These are phyloP conservation scores for Hylaeus volcanicus DNA, from an alignment of 1,140 invertebrate genomes.

Conservation along the genomic window DNA sequence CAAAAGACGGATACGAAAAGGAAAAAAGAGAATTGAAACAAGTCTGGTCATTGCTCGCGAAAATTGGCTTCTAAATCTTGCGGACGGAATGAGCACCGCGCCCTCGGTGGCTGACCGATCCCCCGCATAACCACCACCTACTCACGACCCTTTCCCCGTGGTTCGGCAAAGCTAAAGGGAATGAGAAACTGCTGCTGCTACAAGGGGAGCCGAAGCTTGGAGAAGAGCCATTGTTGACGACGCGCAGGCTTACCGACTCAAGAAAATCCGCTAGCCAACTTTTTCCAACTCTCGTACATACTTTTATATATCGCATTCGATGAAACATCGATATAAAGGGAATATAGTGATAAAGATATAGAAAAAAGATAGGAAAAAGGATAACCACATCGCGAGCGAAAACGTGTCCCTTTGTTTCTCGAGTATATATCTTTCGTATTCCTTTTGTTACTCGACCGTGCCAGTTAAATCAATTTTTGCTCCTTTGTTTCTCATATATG, in stretches of 20 bases:
- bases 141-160: conserved; percentile 44
- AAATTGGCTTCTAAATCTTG: conserved; percentile 79
- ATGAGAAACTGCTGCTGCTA: conserved; percentile 72
- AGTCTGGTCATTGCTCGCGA: conserved; percentile 73
- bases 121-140: conserved; percentile 20
- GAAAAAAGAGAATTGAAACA: conserved; percentile 38
- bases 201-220: conserved; percentile 7
- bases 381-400: no score
- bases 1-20: conserved; percentile 17
- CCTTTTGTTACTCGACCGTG: no score
- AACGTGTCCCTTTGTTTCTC: no score
- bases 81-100: conserved; percentile 71
- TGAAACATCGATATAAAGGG: conserved; percentile 75
- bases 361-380: no score
- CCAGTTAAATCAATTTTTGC: no score
- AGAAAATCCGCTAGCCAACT: conserved; percentile 74
- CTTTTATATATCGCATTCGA: conserved; percentile 76
- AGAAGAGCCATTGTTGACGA: conserved; percentile 69
- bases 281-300: conserved; percentile 61
- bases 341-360: conserved; percentile 13
- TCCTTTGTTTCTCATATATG: no score
- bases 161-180: conserved; percentile 58
- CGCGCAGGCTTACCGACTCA: conserved; percentile 68
- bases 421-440: no score
- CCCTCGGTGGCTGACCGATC: conserved; percentile 24